Conservation (phyloP, 2,888 invertebrate genomes). For the Machimus rusticus region DNA sequence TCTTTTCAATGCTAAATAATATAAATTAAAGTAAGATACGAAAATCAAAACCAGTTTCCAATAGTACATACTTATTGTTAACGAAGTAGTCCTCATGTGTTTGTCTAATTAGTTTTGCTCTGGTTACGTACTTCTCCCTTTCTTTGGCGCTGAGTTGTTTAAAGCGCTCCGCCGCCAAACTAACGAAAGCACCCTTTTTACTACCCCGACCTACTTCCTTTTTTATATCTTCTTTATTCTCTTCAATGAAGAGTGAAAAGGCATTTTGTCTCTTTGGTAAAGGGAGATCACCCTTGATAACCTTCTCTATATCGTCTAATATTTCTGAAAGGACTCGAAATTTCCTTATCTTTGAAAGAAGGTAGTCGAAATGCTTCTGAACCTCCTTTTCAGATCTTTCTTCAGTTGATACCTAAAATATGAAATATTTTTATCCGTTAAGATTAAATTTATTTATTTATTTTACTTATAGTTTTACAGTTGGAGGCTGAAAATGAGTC, state of each 20-base stretch:
- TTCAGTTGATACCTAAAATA: not conserved
- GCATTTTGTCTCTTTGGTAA: not conserved
- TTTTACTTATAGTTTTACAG: too few relatives aligned
- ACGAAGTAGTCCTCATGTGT: not conserved
- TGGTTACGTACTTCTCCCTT: not conserved
- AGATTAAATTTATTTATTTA: not conserved
- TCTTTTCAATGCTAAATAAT: not conserved
- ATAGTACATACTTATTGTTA: not conserved
- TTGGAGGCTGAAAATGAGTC: too few relatives aligned
- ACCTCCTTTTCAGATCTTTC: not conserved
- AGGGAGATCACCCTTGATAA: not conserved
- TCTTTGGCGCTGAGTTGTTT: not conserved
- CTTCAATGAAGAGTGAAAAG: not conserved
- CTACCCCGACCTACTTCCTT: not conserved
- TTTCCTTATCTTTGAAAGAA: not conserved
- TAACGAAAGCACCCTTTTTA: not conserved
- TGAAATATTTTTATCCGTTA: not conserved
- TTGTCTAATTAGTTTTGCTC: not conserved
- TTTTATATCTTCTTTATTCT: not conserved
- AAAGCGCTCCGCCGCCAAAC: not conserved
- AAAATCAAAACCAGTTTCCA: not conserved
- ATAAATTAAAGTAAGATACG: not conserved
- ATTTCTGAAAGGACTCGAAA: not conserved
- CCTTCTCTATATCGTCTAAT: not conserved
- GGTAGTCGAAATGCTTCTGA: not conserved